Evolutionary conservation across 2,888 invertebrate species (phyloP).

Genomic region (Nephrotoma appendiculata): DNA sequence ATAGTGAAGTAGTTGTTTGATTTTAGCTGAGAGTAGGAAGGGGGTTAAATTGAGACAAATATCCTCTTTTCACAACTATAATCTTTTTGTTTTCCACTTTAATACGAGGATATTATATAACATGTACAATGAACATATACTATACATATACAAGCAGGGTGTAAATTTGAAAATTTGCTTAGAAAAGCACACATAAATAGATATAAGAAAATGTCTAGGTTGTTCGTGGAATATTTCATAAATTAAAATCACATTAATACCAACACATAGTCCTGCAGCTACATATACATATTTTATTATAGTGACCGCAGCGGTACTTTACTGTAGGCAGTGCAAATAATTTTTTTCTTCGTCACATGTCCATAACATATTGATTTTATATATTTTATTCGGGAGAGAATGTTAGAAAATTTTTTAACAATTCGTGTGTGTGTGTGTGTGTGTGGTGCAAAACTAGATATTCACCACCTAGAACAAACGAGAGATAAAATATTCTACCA

Average conservation of each 20-base stretch:
- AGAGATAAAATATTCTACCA: neutral
- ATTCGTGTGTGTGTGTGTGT: neutral
- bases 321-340: neutral
- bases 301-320: neutral
- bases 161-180: neutral
- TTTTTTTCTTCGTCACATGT: neutral
- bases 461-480: neutral
- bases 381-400: neutral
- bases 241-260: neutral
- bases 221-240: neutral
- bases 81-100: neutral
- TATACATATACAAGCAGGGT: neutral
- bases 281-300: neutral
- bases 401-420: neutral
- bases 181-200: neutral
- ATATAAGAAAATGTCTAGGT: neutral
- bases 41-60: neutral
- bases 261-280: neutral
- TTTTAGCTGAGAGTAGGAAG: neutral
- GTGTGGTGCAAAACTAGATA: neutral
- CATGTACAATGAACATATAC: neutral
- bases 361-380: neutral
- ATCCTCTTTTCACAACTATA: neutral
- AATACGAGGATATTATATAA: neutral
- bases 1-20: neutral